phyloP scores from a whole-genome alignment of 2,888 invertebrate species.

The Itoplectis maculator region DNA sequence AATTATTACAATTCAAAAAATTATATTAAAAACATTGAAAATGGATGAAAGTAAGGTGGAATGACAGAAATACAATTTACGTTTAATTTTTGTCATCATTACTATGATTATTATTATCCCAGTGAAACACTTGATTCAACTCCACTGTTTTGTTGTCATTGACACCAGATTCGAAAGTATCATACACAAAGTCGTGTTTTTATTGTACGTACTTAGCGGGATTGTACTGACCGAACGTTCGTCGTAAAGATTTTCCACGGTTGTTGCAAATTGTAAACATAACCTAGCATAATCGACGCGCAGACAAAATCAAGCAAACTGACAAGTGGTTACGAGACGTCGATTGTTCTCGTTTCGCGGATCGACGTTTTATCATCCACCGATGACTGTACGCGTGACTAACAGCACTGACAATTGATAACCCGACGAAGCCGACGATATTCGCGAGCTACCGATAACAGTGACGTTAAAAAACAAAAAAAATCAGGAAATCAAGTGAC shows the following conservation, averaged over 20 bases:
- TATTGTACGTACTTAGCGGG: background rate
- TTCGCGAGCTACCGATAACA: background rate
- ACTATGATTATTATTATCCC: too few relatives aligned
- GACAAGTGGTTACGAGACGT: background rate
- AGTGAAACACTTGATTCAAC: too few relatives aligned
- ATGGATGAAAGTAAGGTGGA: too few relatives aligned
- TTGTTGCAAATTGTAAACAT: conserved; percentile 54
- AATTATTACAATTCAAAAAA: too few relatives aligned
- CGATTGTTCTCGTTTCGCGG: background rate
- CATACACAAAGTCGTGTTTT: background rate
- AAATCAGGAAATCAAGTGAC: background rate
- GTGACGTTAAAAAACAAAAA: background rate
- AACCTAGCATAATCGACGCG: conserved; percentile 36
- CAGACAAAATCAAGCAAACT: conserved; percentile 1
- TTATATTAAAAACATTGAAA: too few relatives aligned
- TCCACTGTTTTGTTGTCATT: too few relatives aligned
- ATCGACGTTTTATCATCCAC: conserved; percentile 13
- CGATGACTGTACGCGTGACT: conserved; percentile 45
- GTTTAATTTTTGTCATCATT: background rate
- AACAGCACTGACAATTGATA: conserved; percentile 48
- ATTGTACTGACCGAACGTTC: background rate
- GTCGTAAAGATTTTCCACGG: background rate
- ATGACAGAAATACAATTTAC: too few relatives aligned
- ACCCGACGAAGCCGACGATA: conserved; percentile 4
- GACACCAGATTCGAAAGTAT: too few relatives aligned